Evolutionary conservation across 2,797 vertebrate species (phyloP), one percentile per base, ranked within the genome.

Genomic region (Setipinna tenuifilis): DNA sequence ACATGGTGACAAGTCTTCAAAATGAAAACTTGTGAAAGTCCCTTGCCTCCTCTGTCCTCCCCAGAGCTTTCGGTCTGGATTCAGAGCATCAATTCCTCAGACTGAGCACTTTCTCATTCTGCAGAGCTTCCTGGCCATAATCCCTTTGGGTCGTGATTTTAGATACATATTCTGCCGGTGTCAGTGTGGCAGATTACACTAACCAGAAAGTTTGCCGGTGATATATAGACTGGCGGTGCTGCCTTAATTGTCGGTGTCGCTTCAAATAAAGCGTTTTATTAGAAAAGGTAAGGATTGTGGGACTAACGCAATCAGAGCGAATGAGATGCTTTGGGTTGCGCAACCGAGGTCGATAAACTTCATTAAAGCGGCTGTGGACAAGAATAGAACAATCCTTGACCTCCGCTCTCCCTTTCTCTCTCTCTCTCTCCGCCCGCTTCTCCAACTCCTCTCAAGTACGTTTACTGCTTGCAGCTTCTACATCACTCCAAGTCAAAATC

Each of bases 261-360:
- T 71, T 71, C 28, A 71, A 35, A 71, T 71, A 71, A 35, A 35
- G 65, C 35, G 44, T 84, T 85, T 46, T 85, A 83, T 81, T 84
- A 57, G 23, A 87, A 83, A 85, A 82, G 80, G 78, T 83, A 75
- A 44, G 31, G 83, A 78, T 78, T 41, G 19, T 16, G 35, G 71
- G 23, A n/a, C 71, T 78, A 78, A 78, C 71, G 16, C 35, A 78
- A 78, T 78, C 28, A 71, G 71, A 78, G 71, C 19, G 31, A 78
- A 78, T 78, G 71, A 78, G 71, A 78, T 78, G 17, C 71, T 78
- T 78, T 17, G 71, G 31, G 71, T 78, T 78, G 71, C 35, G 17
- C 17, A 78, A 78, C 71, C 71, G 35, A 44, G 31, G 71, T 78
- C 71, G 71, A 78, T 78, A 78, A 78, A 78, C 71, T 78, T 78